phyloP scores from a whole-genome alignment of 2,888 invertebrate species.

The Drosophila kanekoi region DNA sequence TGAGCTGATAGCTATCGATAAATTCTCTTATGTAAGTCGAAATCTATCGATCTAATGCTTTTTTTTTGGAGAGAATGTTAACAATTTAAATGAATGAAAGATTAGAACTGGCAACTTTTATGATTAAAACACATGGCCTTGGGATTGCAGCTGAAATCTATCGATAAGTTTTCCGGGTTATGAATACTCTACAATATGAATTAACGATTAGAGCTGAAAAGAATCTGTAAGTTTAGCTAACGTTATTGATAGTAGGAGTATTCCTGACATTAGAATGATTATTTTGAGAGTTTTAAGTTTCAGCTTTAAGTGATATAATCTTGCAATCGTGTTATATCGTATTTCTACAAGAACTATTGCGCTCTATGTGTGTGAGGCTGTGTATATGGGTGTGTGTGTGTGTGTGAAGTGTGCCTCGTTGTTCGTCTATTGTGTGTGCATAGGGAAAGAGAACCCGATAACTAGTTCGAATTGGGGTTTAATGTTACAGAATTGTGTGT shows the following conservation, averaged over 20 bases:
- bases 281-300: background rate
- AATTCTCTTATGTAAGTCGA: background rate
- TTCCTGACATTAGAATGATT: background rate
- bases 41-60: background rate
- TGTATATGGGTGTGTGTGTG: slow-evolving; percentile 14
- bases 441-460: slow-evolving; percentile 8
- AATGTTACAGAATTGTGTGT: slow-evolving; percentile 16
- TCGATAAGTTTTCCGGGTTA: background rate
- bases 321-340: slow-evolving; percentile 28
- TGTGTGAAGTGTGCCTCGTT: slow-evolving; percentile 34
- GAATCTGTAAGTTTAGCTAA: background rate
- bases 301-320: slow-evolving; percentile 22
- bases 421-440: slow-evolving; percentile 12
- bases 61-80: background rate
- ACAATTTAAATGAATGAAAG: background rate
- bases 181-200: background rate
- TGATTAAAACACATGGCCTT: background rate
- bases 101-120: background rate
- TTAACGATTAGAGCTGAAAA: background rate
- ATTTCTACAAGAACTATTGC: slow-evolving; percentile 35
- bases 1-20: background rate
- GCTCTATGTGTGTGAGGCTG: slow-evolving; percentile 9
- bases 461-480: slow-evolving; percentile 18
- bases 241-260: background rate
- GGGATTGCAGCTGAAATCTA: background rate